Conservation (phyloP, 2,888 invertebrate species). For the Drosophila anceps region DNA sequence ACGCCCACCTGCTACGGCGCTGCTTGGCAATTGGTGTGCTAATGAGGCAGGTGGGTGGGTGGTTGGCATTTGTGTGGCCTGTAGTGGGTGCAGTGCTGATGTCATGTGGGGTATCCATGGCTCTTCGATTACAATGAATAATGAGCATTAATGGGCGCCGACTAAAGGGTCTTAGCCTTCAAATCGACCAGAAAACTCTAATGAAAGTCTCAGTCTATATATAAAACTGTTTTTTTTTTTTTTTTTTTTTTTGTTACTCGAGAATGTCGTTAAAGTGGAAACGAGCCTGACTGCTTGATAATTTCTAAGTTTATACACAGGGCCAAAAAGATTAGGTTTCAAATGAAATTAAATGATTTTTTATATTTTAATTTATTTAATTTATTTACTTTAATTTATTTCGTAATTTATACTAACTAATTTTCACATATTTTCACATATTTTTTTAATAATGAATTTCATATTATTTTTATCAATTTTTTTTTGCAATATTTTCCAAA, state of each 20-base stretch:
- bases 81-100: conserved; percentile 34
- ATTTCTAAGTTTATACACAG: background rate
- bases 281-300: background rate
- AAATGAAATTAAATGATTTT: background rate
- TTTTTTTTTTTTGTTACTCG: background rate
- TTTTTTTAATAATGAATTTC: too few species aligned
- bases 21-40: background rate
- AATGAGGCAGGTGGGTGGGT: background rate
- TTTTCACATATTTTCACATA: too few species aligned
- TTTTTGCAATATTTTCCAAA: too few species aligned
- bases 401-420: too few species aligned
- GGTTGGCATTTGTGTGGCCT: conserved; percentile 21
- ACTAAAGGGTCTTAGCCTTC: conserved; percentile 33
- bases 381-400: too few species aligned
- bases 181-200: conserved; percentile 12
- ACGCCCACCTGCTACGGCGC: conserved; percentile 29
- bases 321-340: background rate
- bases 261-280: conserved; percentile 1
- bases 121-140: conserved; percentile 56
- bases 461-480: too few species aligned
- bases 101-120: conserved; percentile 53
- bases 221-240: background rate
- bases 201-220: conserved; percentile 27
- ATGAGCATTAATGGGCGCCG: conserved; percentile 48
- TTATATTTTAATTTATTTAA: too few species aligned